These are phyloP conservation scores for Pyxicephalus adspersus DNA, from an alignment of 2,113 vertebrate species.

Conservation along the genomic window DNA sequence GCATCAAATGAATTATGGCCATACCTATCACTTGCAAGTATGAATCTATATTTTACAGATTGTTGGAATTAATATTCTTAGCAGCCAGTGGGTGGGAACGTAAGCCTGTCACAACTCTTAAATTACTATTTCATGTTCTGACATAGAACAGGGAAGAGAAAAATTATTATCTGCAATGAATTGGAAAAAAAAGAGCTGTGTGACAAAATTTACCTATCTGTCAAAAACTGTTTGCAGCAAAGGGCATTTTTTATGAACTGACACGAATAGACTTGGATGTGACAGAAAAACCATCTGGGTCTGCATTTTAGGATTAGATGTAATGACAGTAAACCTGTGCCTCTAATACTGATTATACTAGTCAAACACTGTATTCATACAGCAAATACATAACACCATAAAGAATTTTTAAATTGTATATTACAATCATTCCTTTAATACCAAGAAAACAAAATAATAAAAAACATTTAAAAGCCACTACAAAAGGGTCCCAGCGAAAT, in stretches of 20 bases:
- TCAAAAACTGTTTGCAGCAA: neutral
- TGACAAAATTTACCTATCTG: constrained; percentile 4
- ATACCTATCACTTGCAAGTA: constrained; percentile 5
- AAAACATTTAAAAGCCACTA: neutral
- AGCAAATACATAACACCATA: neutral
- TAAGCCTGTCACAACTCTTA: constrained; percentile 16
- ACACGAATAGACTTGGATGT: neutral
- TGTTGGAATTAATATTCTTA: constrained; percentile 29
- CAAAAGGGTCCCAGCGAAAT: no score
- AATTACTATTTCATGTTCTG: constrained; percentile 9
- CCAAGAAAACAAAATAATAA: neutral
- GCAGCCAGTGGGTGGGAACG: constrained; percentile 19
- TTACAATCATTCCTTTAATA: no score
- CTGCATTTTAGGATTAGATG: no score
- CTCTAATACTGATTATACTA: neutral
- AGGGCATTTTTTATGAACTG: neutral
- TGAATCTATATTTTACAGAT: constrained; percentile 24
- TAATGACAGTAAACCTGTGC: no score
- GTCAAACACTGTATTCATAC: neutral
- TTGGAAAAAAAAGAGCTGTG: constrained; percentile 3
- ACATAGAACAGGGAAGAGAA: neutral
- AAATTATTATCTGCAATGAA: constrained; percentile 1
- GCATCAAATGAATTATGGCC: constrained; percentile 14
- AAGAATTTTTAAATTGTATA: no score
- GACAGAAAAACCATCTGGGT: no score